A percentile compares a stretch with the other conserved stretches of the same genome.
phyloP scores from a whole-genome alignment of 2,888 invertebrate genomes.

The Parthenolecanium corni region DNA sequence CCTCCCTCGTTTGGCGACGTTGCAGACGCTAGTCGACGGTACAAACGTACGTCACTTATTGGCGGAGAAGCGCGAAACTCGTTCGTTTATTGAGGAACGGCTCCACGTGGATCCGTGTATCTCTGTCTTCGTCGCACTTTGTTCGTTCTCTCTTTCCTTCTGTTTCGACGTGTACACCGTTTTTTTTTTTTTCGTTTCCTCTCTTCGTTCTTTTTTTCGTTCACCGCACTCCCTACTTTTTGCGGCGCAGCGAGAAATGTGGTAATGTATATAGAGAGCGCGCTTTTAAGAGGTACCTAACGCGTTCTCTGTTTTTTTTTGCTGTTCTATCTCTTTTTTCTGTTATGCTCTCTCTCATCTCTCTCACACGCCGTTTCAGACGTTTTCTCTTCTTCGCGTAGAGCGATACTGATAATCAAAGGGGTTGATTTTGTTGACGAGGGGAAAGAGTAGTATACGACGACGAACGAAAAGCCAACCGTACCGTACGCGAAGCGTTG shows the following conservation, averaged over 20 bases:
- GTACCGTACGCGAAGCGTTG: conserved; percentile 5
- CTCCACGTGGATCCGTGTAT: conserved; percentile 31
- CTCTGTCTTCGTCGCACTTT: neutral
- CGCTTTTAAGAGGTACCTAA: conserved; percentile 6
- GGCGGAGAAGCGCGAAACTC: conserved; percentile 9
- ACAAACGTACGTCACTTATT: conserved; percentile 12
- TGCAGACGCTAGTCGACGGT: neutral
- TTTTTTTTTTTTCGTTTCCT: neutral
- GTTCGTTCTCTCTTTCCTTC: conserved; percentile 3
- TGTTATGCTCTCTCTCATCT: neutral
- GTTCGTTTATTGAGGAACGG: conserved; percentile 21
- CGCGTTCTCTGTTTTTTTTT: neutral
- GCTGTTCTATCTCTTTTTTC: neutral
- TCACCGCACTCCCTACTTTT: neutral
- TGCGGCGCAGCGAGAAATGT: conserved; percentile 9
- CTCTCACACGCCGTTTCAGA: neutral
- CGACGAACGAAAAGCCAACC: no score
- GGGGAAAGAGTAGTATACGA: neutral
- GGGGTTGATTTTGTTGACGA: conserved; percentile 30
- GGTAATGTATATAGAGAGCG: conserved; percentile 29
- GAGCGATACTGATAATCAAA: conserved; percentile 35
- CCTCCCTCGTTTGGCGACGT: conserved; percentile 6
- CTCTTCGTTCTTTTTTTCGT: no score
- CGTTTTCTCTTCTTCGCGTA: conserved; percentile 30
- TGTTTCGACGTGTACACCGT: neutral